Percentiles rank a stretch among this genome's conserved stretches.
phyloP scores from a whole-genome alignment of 2,113 vertebrate species.

The Pycnonotus jocosus region DNA sequence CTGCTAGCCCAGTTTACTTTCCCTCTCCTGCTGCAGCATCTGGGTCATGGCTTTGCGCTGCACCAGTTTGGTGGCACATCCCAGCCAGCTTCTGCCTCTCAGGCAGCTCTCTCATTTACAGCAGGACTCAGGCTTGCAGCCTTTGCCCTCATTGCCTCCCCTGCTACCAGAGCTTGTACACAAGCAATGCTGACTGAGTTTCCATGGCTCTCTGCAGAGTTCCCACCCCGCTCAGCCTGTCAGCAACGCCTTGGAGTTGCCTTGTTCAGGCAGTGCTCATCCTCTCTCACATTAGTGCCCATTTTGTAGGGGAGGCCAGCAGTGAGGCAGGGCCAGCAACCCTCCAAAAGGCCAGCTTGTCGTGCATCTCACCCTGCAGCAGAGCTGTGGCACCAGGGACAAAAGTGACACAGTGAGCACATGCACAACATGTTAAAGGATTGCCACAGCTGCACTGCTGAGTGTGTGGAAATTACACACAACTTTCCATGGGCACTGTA shows the following conservation, averaged over 20 bases:
- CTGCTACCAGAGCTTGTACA: neutral
- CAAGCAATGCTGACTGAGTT: rapidly evolving
- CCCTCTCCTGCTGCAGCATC: neutral
- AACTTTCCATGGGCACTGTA: neutral
- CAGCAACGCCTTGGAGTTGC: neutral
- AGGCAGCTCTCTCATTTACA: rapidly evolving
- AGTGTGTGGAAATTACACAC: neutral
- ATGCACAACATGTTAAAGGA: neutral
- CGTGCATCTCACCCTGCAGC: rapidly evolving
- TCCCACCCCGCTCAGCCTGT: neutral
- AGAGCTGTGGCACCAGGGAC: neutral
- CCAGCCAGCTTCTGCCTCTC: neutral
- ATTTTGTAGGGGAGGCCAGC: neutral
- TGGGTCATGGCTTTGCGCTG: neutral
- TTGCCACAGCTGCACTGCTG: neutral
- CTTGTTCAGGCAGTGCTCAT: neutral
- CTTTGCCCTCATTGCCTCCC: neutral
- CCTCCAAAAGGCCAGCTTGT: neutral
- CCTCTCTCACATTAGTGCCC: rapidly evolving
- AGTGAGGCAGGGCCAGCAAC: neutral
- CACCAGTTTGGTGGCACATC: neutral
- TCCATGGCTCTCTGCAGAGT: rapidly evolving
- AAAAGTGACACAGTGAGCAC: neutral
- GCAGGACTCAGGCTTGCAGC: neutral
- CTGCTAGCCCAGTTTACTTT: neutral